Evolutionary conservation across 2,888 invertebrate species (phyloP), one percentile per base, ranked within the genome.

Genomic region (Caenorhabditis macrosperma): DNA sequence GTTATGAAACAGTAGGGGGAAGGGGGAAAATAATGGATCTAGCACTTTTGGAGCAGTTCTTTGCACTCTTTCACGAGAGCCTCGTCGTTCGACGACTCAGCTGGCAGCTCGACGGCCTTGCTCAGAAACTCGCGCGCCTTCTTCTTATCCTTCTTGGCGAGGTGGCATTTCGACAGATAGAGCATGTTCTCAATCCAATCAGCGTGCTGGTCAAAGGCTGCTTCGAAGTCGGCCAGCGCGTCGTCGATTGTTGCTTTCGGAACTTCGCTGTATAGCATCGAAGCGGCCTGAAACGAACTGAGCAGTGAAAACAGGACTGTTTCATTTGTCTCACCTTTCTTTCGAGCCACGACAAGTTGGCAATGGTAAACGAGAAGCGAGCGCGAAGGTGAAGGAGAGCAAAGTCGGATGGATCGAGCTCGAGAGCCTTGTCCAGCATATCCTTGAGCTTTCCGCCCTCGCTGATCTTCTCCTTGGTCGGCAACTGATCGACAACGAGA

Each of bases 131-230:
- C 72, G 9, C 79, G 80, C 10, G 88, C 89, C 17, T 83, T 82
- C 24, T 74, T 77, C 72, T 88, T 87, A 50, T 89, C 84, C 50
- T 82, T 82, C 66, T 86, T 87, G 35, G 81, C 78, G 10, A 88
- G n/a, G 52, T 86, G 86, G 69, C 88, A 87, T 84, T 91, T 91
- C 28, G 89, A 91, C 60, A 92, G 85, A 86, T 89, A 92, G 41
- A 92, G 78, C 54, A 90, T 81, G 83, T 92, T 92, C 83, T 92
- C 92, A 80, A 92, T 91, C 91, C 92, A 92, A 35, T 87, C 87
- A 22, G 91, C 90, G 28, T 89, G 88, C 33, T 91, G 82, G 59
- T 88, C 85, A 61, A 91, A 91, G 28, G 91, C 84, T 3, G 83
- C 82, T 41, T 80, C 68, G 55, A 87, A 87, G 74, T 87, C 87